phyloP scores from a whole-genome alignment of 1,140 invertebrate genomes.

The Lordiphosa clarofinis region DNA sequence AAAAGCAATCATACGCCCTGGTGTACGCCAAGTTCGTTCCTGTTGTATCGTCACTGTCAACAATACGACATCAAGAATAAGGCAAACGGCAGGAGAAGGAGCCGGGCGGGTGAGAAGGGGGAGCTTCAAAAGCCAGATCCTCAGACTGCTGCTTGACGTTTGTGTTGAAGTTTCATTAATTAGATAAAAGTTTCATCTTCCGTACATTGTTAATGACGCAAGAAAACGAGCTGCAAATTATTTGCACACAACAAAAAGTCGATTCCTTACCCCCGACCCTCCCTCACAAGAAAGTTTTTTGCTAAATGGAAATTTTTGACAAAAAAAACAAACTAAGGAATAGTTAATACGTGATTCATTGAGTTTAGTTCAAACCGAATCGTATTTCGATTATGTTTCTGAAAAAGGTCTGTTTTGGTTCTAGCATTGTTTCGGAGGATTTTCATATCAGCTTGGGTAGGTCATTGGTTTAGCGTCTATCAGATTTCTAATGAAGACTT shows the following conservation, averaged over 20 bases:
- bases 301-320: slow-evolving; percentile 21
- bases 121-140: slow-evolving; percentile 37
- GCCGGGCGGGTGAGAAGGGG: background rate
- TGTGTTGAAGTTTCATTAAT: slow-evolving; percentile 79
- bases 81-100: background rate
- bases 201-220: slow-evolving; percentile 70
- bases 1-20: slow-evolving; percentile 77
- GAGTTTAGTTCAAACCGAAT: no score
- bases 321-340: slow-evolving; percentile 2
- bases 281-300: background rate
- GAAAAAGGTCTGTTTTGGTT: no score
- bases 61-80: slow-evolving; percentile 54
- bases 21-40: slow-evolving; percentile 42
- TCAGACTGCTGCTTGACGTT: slow-evolving; percentile 43
- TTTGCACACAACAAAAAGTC: slow-evolving; percentile 71
- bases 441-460: no score
- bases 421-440: no score
- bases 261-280: background rate
- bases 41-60: slow-evolving; percentile 67
- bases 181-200: slow-evolving; percentile 71
- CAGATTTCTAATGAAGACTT: no score
- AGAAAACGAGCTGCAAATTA: slow-evolving; percentile 72
- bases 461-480: no score
- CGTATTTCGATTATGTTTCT: no score
- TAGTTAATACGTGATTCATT: no score